phyloP scores from a whole-genome alignment of 2,797 vertebrate genomes.

The Australoheros facetus region DNA sequence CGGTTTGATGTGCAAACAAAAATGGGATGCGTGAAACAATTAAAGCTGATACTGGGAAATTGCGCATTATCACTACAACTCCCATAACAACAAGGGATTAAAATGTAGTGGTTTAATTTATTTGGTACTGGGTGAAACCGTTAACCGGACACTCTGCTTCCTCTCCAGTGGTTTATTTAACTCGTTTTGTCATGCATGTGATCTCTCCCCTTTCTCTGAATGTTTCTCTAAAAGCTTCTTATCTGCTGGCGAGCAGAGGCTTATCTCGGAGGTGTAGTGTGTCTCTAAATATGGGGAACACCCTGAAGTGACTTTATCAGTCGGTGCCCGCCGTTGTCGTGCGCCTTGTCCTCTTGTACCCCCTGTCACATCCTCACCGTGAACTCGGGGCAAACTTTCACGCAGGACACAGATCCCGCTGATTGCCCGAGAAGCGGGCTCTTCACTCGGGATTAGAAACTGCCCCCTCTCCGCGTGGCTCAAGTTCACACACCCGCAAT shows the following conservation, averaged over 20 bases:
- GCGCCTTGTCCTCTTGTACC: slow-evolving; percentile 65
- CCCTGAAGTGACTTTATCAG: slow-evolving; percentile 82
- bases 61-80: not conserved
- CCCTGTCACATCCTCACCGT: slow-evolving; percentile 52
- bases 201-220: not conserved
- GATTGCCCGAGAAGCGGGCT: not conserved
- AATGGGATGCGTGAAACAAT: slow-evolving; percentile 11
- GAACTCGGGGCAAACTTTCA: slow-evolving; percentile 12
- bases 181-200: not conserved
- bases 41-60: slow-evolving; percentile 5
- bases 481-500: slow-evolving; percentile 30
- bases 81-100: not conserved
- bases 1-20: slow-evolving; percentile 26
- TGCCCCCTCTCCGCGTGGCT: not conserved
- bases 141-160: slow-evolving; percentile 20
- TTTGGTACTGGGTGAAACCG: slow-evolving; percentile 19
- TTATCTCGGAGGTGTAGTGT: slow-evolving; percentile 83
- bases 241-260: slow-evolving; percentile 78
- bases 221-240: slow-evolving; percentile 58
- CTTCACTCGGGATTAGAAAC: not conserved
- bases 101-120: not conserved
- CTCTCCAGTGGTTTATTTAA: slow-evolving; percentile 30
- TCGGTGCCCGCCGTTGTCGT: slow-evolving; percentile 62
- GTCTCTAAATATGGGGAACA: slow-evolving; percentile 77
- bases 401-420: not conserved